Conservation (phyloP, 2,797 vertebrate genomes). For the Sparidentex hasta region DNA sequence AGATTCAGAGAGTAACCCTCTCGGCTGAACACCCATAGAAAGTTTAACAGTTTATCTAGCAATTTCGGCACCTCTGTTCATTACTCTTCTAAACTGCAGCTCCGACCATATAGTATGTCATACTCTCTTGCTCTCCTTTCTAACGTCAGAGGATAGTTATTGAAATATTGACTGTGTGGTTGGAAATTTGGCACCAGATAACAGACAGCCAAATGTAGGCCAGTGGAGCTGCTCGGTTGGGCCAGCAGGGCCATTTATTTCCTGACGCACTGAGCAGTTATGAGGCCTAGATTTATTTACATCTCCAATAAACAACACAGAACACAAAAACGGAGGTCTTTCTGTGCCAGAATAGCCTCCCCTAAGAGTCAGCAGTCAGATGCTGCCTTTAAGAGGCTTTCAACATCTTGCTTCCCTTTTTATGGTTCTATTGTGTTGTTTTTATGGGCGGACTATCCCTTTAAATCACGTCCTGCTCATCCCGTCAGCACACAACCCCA, state of each 20-base stretch:
- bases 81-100: conserved; percentile 18
- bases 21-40: conserved; percentile 34
- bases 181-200: conserved; percentile 76
- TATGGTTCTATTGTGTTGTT: conserved; percentile 23
- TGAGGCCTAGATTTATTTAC: conserved; percentile 57
- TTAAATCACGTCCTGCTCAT: conserved; percentile 59
- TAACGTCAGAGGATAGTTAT: conserved; percentile 50
- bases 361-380: conserved; percentile 2
- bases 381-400: conserved; percentile 29
- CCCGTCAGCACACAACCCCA: conserved; percentile 43
- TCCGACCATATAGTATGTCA: conserved; percentile 4
- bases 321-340: conserved; percentile 13
- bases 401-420: conserved; percentile 17
- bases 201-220: conserved; percentile 70
- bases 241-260: conserved; percentile 23
- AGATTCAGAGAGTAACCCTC: conserved; percentile 19
- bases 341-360: background rate
- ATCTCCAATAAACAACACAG: conserved; percentile 42
- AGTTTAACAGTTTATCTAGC: conserved; percentile 40
- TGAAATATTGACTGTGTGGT: conserved; percentile 70
- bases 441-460: conserved; percentile 54
- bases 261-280: conserved; percentile 34
- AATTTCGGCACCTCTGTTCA: conserved; percentile 24
- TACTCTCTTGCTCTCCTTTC: conserved; percentile 34
- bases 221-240: conserved; percentile 56